Conservation (phyloP, 2,113 vertebrate species). For the Platichthys flesus region DNA sequence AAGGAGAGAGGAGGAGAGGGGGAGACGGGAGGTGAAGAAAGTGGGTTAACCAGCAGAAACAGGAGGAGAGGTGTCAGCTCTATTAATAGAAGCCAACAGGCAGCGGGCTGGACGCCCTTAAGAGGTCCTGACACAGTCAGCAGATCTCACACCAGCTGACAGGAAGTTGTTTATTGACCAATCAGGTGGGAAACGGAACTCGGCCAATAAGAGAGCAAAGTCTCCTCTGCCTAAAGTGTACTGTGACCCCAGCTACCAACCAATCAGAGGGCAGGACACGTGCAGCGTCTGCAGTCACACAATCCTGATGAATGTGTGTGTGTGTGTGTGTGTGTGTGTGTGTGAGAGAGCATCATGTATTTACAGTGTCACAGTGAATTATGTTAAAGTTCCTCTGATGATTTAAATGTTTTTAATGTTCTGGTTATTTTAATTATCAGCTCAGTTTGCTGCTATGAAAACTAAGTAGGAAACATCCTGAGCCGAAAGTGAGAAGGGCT, state of each 20-base stretch:
- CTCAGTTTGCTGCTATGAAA: too few species aligned
- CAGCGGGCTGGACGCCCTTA: constrained; percentile 66
- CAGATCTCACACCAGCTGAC: constrained; percentile 65
- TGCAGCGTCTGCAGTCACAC: constrained; percentile 54
- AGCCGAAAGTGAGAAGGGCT: too few species aligned
- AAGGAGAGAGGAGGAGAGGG: not conserved
- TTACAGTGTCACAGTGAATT: not conserved
- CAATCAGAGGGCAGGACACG: constrained; percentile 52
- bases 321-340: too few species aligned
- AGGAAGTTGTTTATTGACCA: constrained; percentile 50
- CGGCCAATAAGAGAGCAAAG: constrained; percentile 40
- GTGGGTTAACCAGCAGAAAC: not conserved
- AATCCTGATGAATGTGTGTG: constrained; percentile 2
- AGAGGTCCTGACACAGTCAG: constrained; percentile 63
- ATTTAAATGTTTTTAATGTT: too few species aligned
- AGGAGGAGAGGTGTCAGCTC: constrained; percentile 1
- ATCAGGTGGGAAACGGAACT: constrained; percentile 23
- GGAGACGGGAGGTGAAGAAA: not conserved
- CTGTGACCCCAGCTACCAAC: constrained; percentile 34
- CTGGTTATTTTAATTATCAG: too few species aligned
- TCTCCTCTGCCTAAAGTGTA: constrained; percentile 35
- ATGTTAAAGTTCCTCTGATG: too few species aligned
- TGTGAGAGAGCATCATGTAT: too few species aligned
- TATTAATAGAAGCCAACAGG: constrained; percentile 61
- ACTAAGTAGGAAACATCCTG: too few species aligned